Base-by-base conservation (phyloP, 2,888 invertebrate species). In the Heliconius charithonia region DNA sequence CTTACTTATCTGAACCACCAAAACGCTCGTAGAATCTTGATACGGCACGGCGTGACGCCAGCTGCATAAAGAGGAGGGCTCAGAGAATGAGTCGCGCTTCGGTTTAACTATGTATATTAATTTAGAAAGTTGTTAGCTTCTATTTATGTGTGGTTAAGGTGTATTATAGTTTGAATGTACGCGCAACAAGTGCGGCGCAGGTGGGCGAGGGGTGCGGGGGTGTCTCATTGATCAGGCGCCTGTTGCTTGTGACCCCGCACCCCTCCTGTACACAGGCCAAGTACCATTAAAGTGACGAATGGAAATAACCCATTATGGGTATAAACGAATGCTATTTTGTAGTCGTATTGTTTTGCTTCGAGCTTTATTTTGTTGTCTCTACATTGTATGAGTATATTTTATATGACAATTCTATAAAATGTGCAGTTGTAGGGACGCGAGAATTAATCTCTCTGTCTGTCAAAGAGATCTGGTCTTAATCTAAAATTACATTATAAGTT, bases 181-280 rank as follows among this genome's bases (percentile, higher is more conserved):
- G 93, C 93, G 93, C 93, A 94, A 93, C 93, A 93, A 93, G 93
- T 93, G 92, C 89, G 91, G 92, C 92, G 93, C 93, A 92, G 91
- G 87, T 87, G 85, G 86, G 85, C 83, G 81, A 85, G 86, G 85
- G 83, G 79, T 81, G 85, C 83, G 88, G 86, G 87, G 85, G 80
- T 80, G 77, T 83, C 87, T 92, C 93, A 94, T 94, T 94, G 93
- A 94, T 94, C 93, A 93, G 91, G 86, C 87, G 92, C 93, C 93
- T 93, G 93, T 93, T 93, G 93, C 93, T 89, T 88, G 86, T 82
- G 84, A 81, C 82, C 85, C 84, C 82, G 83, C 87, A 84, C 87
- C 81, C 63, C 41, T 41, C 75, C 63, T 56, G 76, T 71, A 71
- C 76, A 66, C 76, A 74, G 71, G 84, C 85, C 85, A 86, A 88